phyloP scores from a whole-genome alignment of 2,113 vertebrate species.

The Crotalus tigris region DNA sequence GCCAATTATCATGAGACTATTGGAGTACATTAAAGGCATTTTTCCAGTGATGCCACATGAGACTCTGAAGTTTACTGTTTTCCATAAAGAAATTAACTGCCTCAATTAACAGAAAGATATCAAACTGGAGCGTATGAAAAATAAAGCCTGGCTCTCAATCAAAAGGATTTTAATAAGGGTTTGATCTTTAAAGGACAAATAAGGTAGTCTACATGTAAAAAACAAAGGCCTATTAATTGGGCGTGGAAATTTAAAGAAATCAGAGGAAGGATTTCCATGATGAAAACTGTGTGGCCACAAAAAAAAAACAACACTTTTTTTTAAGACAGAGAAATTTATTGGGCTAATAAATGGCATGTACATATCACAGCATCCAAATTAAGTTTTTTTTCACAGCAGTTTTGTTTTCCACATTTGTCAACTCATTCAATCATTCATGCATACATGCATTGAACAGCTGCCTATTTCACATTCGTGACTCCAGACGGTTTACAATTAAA shows the following conservation, averaged over 20 bases:
- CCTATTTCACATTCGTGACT: background rate
- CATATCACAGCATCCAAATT: background rate
- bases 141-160: background rate
- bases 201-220: background rate
- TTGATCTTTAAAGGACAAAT: background rate
- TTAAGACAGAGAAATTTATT: background rate
- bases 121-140: background rate
- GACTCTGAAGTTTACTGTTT: background rate
- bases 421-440: background rate
- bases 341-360: background rate
- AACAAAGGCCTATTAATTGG: background rate
- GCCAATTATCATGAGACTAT: background rate
- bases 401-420: background rate
- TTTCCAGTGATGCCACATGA: background rate
- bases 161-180: background rate
- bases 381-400: background rate
- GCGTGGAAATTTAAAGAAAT: background rate
- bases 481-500: background rate
- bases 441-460: background rate
- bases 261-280: background rate
- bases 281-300: background rate
- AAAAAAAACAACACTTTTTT: background rate
- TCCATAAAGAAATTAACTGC: background rate
- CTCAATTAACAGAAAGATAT: background rate
- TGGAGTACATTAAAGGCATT: background rate